These are phyloP conservation scores for Heliangelus exortis DNA, from an alignment of 2,797 vertebrate species.

Conservation along the genomic window DNA sequence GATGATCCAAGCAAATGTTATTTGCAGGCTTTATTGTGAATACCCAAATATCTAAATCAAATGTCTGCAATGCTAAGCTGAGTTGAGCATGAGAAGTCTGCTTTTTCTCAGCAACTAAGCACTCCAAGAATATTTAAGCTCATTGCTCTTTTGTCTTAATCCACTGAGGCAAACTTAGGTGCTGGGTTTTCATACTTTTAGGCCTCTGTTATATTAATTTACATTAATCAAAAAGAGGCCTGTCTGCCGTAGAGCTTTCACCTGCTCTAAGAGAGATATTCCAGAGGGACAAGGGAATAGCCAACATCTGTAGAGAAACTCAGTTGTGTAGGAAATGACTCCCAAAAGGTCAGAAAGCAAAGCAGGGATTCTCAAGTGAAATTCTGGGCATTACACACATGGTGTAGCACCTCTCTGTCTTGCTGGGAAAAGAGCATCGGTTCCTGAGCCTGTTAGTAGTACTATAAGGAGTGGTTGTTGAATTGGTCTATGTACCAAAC, in stretches of 20 bases:
- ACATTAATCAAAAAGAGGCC: background rate
- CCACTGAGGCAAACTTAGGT: background rate
- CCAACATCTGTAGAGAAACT: background rate
- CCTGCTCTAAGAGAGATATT: background rate
- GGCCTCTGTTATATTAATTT: background rate
- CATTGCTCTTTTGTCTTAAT: background rate
- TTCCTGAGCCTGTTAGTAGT: background rate
- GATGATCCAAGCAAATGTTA: background rate
- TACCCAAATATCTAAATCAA: background rate
- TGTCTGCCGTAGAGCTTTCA: background rate
- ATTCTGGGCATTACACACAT: rapidly evolving
- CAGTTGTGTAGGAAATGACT: background rate
- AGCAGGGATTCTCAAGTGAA: background rate
- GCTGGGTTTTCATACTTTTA: background rate
- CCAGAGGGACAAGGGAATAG: background rate
- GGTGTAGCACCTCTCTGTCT: background rate
- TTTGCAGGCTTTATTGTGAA: background rate
- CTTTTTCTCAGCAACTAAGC: background rate
- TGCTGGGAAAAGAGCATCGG: background rate
- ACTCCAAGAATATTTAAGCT: background rate
- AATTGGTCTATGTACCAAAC: conserved; percentile 10
- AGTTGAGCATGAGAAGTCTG: background rate
- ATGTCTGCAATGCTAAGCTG: background rate
- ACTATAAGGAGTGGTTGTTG: background rate
- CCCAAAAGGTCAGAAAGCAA: background rate